A percentile compares a stretch with the other conserved stretches of the same genome.
Evolutionary conservation across 30 jellyfish, hydroid and myxozoan species (phyloP).

Genomic region (Pelagia noctiluca): DNA sequence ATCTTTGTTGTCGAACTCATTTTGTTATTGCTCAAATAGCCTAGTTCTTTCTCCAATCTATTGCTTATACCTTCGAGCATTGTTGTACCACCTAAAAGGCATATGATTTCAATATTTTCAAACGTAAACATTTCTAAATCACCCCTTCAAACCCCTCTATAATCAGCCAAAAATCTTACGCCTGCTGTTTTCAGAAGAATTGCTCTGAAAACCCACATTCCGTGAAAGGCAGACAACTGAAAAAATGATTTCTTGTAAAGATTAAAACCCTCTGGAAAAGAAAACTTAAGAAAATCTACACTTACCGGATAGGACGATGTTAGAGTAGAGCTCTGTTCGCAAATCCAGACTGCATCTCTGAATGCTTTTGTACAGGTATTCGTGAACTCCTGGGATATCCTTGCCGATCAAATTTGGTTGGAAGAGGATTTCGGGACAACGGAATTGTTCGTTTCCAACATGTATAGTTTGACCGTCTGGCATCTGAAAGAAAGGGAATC

Average conservation of each 20-base stretch:
- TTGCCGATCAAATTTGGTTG: constrained; percentile 89
- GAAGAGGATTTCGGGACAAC: constrained; percentile 92
- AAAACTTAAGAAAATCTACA: background rate
- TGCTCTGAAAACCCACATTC: too few species aligned
- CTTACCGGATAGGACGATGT: constrained; percentile 93
- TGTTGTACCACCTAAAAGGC: constrained; percentile 89
- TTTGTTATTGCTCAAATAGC: constrained; percentile 24
- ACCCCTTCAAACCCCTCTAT: too few species aligned
- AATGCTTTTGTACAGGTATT: constrained; percentile 63
- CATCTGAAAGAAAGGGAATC: constrained; percentile 73
- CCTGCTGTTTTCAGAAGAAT: too few species aligned
- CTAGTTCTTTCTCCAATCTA: constrained; percentile 72
- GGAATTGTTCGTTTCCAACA: constrained; percentile 82
- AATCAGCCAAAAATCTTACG: too few species aligned
- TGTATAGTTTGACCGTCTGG: constrained; percentile 91
- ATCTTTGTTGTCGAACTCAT: constrained; percentile 43
- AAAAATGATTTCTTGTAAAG: too few species aligned
- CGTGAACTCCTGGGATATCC: constrained; percentile 90
- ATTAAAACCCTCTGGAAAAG: too few species aligned
- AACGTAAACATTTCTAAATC: background rate
- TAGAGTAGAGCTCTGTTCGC: constrained; percentile 65
- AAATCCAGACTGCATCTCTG: constrained; percentile 84
- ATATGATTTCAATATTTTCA: background rate
- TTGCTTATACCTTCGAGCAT: constrained; percentile 77
- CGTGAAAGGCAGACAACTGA: too few species aligned